A percentile compares a stretch with the other conserved stretches of the same genome.
These are phyloP conservation scores for Glaucopsyche alexis DNA, from an alignment of 2,888 invertebrate genomes.

Conservation along the genomic window DNA sequence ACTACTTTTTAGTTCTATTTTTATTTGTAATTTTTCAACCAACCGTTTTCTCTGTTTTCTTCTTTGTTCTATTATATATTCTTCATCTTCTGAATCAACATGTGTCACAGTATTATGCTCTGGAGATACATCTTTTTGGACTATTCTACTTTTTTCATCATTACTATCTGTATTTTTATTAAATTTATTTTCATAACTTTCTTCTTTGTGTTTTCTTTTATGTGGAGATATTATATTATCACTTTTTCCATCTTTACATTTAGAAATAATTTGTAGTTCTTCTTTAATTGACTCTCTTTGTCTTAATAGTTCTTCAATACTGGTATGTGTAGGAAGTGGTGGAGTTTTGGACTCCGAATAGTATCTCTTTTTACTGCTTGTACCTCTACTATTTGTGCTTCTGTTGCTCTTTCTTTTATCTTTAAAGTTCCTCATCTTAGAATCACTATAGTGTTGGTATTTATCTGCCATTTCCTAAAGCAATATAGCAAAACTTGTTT, in stretches of 20 bases:
- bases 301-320: constrained; percentile 62
- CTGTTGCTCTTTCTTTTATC: constrained; percentile 47
- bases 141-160: constrained; percentile 32
- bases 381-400: constrained; percentile 44
- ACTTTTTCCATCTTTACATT: constrained; percentile 44
- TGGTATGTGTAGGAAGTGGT: constrained; percentile 54
- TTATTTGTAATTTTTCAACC: constrained; percentile 74
- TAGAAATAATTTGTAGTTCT: constrained; percentile 57
- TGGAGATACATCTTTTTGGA: constrained; percentile 49
- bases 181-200: constrained; percentile 41
- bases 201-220: constrained; percentile 47
- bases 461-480: constrained; percentile 53
- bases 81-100: constrained; percentile 90
- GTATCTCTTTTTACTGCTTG: constrained; percentile 41
- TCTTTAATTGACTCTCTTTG: constrained; percentile 60
- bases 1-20: constrained; percentile 36
- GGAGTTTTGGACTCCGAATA: constrained; percentile 61
- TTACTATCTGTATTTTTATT: constrained; percentile 39
- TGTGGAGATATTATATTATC: constrained; percentile 42
- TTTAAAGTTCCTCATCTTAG: constrained; percentile 50
- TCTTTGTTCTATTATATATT: constrained; percentile 92
- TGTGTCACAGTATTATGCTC: constrained; percentile 80
- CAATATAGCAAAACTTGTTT: constrained; percentile 39
- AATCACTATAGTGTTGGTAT: constrained; percentile 48
- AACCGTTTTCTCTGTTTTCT: constrained; percentile 93